Percentiles rank a stretch among this genome's conserved stretches.
phyloP scores from a whole-genome alignment of 2,797 vertebrate species.

The Phylloscopus collybita region DNA sequence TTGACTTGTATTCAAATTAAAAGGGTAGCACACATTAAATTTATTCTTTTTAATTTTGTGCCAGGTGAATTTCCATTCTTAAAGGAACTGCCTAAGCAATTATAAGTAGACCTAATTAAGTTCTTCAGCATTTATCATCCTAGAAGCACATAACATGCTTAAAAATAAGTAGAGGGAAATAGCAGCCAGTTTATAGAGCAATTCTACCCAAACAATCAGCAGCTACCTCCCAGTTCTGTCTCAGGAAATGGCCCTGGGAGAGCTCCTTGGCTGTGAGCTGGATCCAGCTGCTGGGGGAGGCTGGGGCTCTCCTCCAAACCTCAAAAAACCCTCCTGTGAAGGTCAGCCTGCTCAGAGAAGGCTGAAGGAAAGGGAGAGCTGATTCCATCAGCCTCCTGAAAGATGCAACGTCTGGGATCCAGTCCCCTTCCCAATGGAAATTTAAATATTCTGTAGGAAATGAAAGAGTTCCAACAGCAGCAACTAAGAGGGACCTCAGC shows the following conservation, averaged over 20 bases:
- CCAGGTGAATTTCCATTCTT: slow-evolving; percentile 49
- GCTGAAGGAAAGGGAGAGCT: neutral
- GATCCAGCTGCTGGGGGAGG: neutral
- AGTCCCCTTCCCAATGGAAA: neutral
- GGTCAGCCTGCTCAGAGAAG: neutral
- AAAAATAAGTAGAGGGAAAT: slow-evolving; percentile 23
- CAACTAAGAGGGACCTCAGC: neutral
- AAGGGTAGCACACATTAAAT: slow-evolving; percentile 48
- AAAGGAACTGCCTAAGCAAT: slow-evolving; percentile 18
- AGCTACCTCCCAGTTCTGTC: neutral
- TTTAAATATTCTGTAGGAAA: neutral
- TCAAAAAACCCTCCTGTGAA: neutral
- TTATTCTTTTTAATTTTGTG: slow-evolving; percentile 55
- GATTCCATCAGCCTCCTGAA: neutral
- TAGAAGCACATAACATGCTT: neutral
- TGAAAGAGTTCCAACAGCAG: neutral
- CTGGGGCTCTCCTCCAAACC: neutral
- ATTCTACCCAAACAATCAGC: neutral
- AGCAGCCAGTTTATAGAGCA: neutral
- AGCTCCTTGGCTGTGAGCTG: neutral
- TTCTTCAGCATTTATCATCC: slow-evolving; percentile 9
- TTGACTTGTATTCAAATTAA: slow-evolving; percentile 68
- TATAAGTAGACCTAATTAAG: slow-evolving; percentile 52
- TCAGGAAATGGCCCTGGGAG: neutral
- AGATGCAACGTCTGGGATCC: neutral